phyloP scores from a whole-genome alignment of 1,140 invertebrate species.

The Drosophila pectinifera region DNA sequence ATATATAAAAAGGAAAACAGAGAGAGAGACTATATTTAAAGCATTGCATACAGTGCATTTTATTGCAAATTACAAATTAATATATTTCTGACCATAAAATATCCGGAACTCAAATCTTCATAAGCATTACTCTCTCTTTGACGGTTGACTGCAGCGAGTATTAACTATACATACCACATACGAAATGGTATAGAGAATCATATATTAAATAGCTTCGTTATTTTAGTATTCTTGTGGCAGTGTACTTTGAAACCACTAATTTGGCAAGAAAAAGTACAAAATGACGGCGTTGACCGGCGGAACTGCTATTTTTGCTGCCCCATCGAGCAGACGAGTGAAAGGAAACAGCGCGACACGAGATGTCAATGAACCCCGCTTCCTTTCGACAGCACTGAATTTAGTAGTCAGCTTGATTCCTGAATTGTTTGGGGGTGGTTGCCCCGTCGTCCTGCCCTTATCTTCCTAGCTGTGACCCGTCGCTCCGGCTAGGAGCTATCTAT shows the following conservation, averaged over 20 bases:
- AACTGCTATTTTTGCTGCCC: conserved; percentile 35
- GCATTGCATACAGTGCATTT: too few species aligned
- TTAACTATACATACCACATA: too few species aligned
- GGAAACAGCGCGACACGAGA: conserved; percentile 4
- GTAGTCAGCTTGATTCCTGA: conserved; percentile 30
- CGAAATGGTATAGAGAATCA: too few species aligned
- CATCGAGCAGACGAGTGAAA: conserved; percentile 15
- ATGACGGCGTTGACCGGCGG: background rate
- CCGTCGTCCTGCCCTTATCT: background rate
- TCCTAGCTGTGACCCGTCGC: background rate
- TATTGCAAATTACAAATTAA: too few species aligned
- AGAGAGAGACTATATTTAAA: too few species aligned
- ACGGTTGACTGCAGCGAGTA: background rate
- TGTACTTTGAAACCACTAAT: too few species aligned
- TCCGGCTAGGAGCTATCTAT: conserved; percentile 31
- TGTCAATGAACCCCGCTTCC: conserved; percentile 62
- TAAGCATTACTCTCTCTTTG: too few species aligned
- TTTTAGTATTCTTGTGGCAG: too few species aligned
- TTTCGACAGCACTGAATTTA: conserved; percentile 36
- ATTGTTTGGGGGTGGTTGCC: conserved; percentile 32
- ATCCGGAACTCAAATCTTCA: background rate
- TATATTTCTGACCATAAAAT: background rate
- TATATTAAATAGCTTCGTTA: too few species aligned
- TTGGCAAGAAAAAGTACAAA: too few species aligned
- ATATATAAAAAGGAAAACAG: too few species aligned